These are phyloP conservation scores for Ptiloglossa arizonensis DNA, from an alignment of 1,140 invertebrate genomes.

Conservation along the genomic window DNA sequence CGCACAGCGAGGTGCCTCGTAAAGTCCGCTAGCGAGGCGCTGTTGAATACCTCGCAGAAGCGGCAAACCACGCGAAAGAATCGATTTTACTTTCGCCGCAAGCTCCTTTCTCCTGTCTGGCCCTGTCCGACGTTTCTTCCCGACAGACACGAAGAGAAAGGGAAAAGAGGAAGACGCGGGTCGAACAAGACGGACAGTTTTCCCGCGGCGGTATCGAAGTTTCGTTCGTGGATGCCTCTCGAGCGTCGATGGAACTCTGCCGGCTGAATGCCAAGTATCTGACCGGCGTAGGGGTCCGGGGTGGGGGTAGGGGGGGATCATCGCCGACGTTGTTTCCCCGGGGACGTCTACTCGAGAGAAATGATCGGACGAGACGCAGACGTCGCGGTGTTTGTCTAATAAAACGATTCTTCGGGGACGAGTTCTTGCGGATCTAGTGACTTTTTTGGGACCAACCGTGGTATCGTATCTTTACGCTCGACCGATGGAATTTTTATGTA, in stretches of 20 bases:
- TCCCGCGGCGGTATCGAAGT: conserved; percentile 66
- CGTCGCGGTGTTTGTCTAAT: background rate
- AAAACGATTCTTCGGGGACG: conserved; percentile 34
- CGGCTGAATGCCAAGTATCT: conserved; percentile 72
- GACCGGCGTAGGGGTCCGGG: conserved; percentile 12
- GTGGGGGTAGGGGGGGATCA: conserved; percentile 24
- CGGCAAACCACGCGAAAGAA: conserved; percentile 50
- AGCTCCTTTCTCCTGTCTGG: background rate
- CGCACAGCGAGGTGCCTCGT: too few relatives aligned
- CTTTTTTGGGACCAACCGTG: background rate
- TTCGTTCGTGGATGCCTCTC: conserved; percentile 62
- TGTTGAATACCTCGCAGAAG: background rate
- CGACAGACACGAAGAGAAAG: background rate
- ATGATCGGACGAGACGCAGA: conserved; percentile 10
- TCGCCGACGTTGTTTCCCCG: conserved; percentile 32
- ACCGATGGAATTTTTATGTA: background rate
- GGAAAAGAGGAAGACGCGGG: background rate
- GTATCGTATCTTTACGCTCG: background rate
- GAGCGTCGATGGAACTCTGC: conserved; percentile 73
- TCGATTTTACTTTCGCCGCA: conserved; percentile 47
- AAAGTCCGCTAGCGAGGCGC: too few relatives aligned
- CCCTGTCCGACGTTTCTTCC: background rate
- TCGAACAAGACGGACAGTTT: conserved; percentile 72
- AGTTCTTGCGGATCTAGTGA: background rate
- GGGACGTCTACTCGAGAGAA: conserved; percentile 43